Evolutionary conservation across 2,113 vertebrate genomes (phyloP).

Genomic region (Eira barbara): DNA sequence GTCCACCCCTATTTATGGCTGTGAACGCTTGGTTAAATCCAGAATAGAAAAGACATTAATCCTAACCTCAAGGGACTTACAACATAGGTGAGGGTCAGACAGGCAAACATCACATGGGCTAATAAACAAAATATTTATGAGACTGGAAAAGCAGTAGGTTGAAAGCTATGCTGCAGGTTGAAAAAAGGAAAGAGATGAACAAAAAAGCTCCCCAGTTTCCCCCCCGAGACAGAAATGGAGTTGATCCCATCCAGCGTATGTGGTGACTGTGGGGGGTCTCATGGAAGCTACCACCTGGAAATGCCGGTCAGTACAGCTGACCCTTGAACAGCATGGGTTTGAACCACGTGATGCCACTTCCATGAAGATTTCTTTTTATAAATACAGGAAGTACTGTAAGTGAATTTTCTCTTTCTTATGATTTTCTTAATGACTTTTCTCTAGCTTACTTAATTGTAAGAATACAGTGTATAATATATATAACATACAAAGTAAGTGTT

Average conservation of each 20-base stretch:
- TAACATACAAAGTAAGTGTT: neutral
- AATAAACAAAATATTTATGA: conserved; percentile 43
- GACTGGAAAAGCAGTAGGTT: neutral
- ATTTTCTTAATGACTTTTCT: neutral
- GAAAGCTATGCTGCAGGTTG: neutral
- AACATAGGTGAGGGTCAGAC: neutral
- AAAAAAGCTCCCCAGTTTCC: neutral
- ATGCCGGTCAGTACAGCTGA: neutral
- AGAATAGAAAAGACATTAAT: neutral
- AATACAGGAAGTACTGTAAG: neutral
- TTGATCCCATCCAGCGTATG: neutral
- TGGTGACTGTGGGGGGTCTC: neutral
- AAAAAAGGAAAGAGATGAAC: neutral
- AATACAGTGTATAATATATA: neutral
- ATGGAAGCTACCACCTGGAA: neutral
- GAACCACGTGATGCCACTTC: neutral
- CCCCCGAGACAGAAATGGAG: neutral
- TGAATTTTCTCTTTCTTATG: neutral
- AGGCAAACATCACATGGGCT: neutral
- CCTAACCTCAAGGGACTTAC: neutral
- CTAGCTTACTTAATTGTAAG: neutral
- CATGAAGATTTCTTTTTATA: neutral
- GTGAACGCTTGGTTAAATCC: neutral
- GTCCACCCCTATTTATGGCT: neutral
- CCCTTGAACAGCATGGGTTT: neutral